Evolutionary conservation across 1,140 invertebrate genomes (phyloP).

Genomic region (Leptinotarsa defecta): DNA sequence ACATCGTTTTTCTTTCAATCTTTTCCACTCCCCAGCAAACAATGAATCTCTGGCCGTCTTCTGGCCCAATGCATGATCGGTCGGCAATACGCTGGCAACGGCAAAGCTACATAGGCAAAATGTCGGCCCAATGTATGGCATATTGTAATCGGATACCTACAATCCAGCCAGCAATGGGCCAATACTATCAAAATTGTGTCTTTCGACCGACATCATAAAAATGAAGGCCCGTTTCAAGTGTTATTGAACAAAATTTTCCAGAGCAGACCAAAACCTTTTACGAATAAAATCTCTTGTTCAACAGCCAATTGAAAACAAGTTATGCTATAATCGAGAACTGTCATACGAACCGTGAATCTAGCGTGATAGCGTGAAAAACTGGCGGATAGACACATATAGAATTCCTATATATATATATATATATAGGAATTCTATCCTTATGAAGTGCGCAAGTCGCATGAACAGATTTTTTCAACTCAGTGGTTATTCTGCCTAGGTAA

Average conservation of each 20-base stretch:
- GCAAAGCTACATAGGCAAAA: slow-evolving; percentile 15
- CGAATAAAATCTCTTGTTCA: slow-evolving; percentile 7
- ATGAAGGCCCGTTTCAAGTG: slow-evolving; percentile 16
- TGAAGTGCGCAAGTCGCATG: too few relatives aligned
- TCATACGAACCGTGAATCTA: background rate
- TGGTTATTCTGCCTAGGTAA: too few relatives aligned
- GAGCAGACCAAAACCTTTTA: background rate
- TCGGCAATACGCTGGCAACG: slow-evolving; percentile 17
- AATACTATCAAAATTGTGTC: slow-evolving; percentile 14
- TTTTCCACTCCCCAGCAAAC: background rate
- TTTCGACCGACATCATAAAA: background rate
- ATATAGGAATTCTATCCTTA: too few relatives aligned
- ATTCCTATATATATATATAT: background rate
- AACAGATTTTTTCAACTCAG: too few relatives aligned
- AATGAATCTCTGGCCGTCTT: slow-evolving; percentile 16
- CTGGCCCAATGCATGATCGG: slow-evolving; percentile 18
- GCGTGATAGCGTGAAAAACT: background rate
- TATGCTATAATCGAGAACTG: slow-evolving; percentile 1
- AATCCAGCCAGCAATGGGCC: slow-evolving; percentile 15
- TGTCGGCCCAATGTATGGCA: slow-evolving; percentile 17
- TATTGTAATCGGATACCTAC: slow-evolving; percentile 13
- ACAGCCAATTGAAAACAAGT: slow-evolving; percentile 8
- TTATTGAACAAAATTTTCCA: background rate
- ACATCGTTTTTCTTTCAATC: too few relatives aligned
- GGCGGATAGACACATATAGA: background rate